A percentile compares a stretch with the other conserved stretches of the same genome.
Evolutionary conservation across 2,888 invertebrate genomes (phyloP).

Genomic region (Lissocephala sabroskyi): DNA sequence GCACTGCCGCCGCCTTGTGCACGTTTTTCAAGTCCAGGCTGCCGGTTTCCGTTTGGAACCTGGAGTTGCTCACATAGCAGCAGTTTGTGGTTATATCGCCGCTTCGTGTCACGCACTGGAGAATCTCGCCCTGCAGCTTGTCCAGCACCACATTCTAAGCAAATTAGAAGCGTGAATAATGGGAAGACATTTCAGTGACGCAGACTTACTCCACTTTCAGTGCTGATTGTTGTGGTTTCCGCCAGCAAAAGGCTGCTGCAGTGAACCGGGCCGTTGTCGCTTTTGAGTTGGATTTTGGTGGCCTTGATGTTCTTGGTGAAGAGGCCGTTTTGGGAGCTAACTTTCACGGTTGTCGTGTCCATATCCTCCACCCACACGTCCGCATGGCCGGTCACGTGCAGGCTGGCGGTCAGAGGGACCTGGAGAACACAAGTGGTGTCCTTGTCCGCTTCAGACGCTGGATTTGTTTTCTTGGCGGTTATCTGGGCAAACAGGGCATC

Average conservation of each 20-base stretch:
- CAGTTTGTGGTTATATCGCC: slow-evolving; percentile 66
- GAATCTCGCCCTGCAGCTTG: slow-evolving; percentile 66
- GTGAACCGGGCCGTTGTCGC: slow-evolving; percentile 58
- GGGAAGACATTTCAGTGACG: not conserved
- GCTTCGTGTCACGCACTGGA: slow-evolving; percentile 55
- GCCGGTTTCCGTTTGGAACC: slow-evolving; percentile 66
- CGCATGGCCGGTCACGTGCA: slow-evolving; percentile 44
- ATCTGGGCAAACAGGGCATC: slow-evolving; percentile 50
- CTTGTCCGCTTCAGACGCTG: slow-evolving; percentile 12
- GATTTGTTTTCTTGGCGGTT: slow-evolving; percentile 27
- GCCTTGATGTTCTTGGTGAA: slow-evolving; percentile 62
- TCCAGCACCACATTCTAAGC: slow-evolving; percentile 64
- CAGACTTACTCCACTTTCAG: slow-evolving; percentile 35
- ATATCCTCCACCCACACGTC: slow-evolving; percentile 53
- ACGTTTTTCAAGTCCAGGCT: slow-evolving; percentile 66
- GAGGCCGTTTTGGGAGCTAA: no score
- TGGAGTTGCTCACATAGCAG: slow-evolving; percentile 68
- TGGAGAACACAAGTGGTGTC: slow-evolving; percentile 46
- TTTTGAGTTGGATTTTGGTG: slow-evolving; percentile 46
- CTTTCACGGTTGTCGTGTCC: no score
- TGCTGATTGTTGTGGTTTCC: slow-evolving; percentile 48
- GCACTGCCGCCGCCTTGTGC: slow-evolving; percentile 64
- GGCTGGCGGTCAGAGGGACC: slow-evolving; percentile 64
- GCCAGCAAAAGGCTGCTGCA: slow-evolving; percentile 64
- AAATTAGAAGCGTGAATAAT: no score